These are phyloP conservation scores for Tromatobia lineatoria DNA, from an alignment of 2,888 invertebrate genomes.

Conservation along the genomic window DNA sequence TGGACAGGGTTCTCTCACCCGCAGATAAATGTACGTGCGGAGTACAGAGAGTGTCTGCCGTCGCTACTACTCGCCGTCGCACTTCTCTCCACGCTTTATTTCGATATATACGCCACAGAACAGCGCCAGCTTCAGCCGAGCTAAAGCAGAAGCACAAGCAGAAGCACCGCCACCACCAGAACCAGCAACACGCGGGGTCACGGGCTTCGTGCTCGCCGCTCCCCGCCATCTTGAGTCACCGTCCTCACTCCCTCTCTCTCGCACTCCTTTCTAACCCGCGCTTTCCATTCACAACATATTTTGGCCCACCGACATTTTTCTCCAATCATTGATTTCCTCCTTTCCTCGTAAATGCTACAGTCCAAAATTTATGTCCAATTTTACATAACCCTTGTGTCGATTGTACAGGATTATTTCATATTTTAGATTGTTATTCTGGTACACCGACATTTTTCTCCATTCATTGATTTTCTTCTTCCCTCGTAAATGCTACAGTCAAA, in stretches of 20 bases:
- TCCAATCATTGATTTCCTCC: background rate
- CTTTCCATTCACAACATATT: slow-evolving; percentile 53
- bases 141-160: slow-evolving; percentile 41
- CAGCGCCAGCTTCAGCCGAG: slow-evolving; percentile 25
- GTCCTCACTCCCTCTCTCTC: slow-evolving; percentile 46
- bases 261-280: slow-evolving; percentile 1
- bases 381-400: no score
- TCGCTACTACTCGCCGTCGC: background rate
- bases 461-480: background rate
- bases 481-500: no score
- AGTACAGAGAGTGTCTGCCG: slow-evolving; percentile 15
- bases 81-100: slow-evolving; percentile 29
- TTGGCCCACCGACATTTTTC: slow-evolving; percentile 6
- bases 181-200: slow-evolving; percentile 64
- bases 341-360: no score
- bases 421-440: no score
- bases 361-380: no score
- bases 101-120: slow-evolving; percentile 22
- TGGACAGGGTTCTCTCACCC: slow-evolving; percentile 28
- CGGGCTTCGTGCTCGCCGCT: slow-evolving; percentile 65
- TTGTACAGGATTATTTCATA: no score
- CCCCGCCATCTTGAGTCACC: slow-evolving; percentile 67
- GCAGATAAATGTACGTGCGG: slow-evolving; percentile 25
- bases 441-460: no score
- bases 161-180: slow-evolving; percentile 40